phyloP scores from a whole-genome alignment of 2,888 invertebrate genomes.

The Cryptocephalus primarius region DNA sequence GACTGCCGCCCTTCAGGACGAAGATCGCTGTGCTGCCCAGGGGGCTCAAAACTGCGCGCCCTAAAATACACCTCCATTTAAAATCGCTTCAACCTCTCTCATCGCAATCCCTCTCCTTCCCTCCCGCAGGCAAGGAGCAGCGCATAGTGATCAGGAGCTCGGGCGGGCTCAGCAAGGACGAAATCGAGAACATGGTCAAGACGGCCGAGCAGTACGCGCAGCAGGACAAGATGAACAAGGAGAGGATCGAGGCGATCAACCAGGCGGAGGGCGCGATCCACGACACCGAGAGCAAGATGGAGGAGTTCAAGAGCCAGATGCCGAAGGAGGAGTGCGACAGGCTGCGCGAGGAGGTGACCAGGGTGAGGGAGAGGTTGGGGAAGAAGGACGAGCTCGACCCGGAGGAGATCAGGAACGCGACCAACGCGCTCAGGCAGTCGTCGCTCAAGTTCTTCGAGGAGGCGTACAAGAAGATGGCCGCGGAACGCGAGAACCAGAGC shows the following conservation, averaged over 20 bases:
- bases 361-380: conserved; percentile 70
- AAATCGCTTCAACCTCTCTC: too few species aligned
- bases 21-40: too few species aligned
- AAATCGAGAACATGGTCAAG: conserved; percentile 99
- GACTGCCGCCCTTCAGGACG: too few species aligned
- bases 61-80: too few species aligned
- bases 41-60: too few species aligned
- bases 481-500: too few species aligned
- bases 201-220: conserved; percentile 95
- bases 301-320: conserved; percentile 93
- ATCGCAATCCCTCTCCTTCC: too few species aligned
- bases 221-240: conserved; percentile 83
- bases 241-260: conserved; percentile 89
- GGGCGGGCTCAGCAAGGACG: conserved; percentile 96
- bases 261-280: conserved; percentile 93
- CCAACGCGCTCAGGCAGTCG: conserved; percentile 83
- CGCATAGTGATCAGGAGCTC: conserved; percentile 90
- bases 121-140: conserved; percentile 14
- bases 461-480: conserved; percentile 93
- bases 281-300: conserved; percentile 97
- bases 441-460: conserved; percentile 97
- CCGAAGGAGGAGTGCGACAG: conserved; percentile 95
- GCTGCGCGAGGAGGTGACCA: conserved; percentile 69
- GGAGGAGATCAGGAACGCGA: conserved; percentile 80
- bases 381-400: conserved; percentile 89